Base-by-base conservation (phyloP, 2,888 invertebrate species). In the Halictus quadricinctus region DNA sequence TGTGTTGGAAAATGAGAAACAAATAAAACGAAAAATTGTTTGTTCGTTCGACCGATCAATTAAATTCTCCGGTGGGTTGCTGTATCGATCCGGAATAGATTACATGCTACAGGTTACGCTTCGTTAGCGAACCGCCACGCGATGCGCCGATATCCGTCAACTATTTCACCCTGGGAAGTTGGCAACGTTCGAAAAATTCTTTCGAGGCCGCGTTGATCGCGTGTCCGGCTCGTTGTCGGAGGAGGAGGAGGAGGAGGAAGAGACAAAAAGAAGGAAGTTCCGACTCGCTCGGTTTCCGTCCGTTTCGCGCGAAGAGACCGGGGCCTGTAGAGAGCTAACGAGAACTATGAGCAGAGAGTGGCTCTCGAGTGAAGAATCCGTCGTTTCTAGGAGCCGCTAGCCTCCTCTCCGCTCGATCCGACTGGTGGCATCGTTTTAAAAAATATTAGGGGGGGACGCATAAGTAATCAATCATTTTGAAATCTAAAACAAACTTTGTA, bases 291-390 rank as follows among this genome's bases (percentile, higher is more conserved):
- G 64, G 25, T 29, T 64, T 29, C 36, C 69, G 43, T 21, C n/a
- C 69, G n/a, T 50, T 50, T 50, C 72, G 72, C 18, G 18, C 25
- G 29, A 12, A 50, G 50, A 72, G 25, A 36, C 29, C 48, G 29
- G 15, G 10, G 48, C 25, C 15, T 36, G 69, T 36, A 48, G 48
- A n/a, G 69, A n/a, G 29, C 41, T 74, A 74, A 74, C 58, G 58
- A 75, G 75, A 75, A 58, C 60, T 60, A 43, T 43, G 60, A 60
- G 60, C 75, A 15, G 7, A 29, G 75, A 60, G 41, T 75, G 58
- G 75, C 75, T 58, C 75, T 75, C 25, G 41, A 60, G 43, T 60
- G 58, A 75, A 75, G 75, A 75, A 75, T 60, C 25, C n/a, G 74
- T 60, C 58, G 60, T 25, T 60, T 60, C 75, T 60, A 43, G 74